Evolutionary conservation across 2,113 vertebrate species (phyloP), one percentile per base, ranked within the genome.

Genomic region (Pongo pygmaeus): DNA sequence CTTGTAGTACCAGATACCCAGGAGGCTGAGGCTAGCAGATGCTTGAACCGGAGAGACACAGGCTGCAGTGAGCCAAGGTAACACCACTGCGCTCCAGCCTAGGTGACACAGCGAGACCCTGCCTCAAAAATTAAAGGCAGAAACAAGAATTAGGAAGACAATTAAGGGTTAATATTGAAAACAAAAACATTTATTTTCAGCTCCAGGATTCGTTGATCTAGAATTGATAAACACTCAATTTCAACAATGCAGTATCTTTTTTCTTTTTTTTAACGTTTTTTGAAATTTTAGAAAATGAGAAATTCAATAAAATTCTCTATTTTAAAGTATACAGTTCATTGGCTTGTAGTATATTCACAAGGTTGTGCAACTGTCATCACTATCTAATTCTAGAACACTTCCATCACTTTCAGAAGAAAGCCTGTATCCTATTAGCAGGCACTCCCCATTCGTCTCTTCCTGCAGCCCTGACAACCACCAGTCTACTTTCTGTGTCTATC

Each of bases 301-400:
- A 77, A 57, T n/a, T 91, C 55, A 57, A 72, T 23, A 74, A 84
- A 79, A 95, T 25, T 43, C 61, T 20, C 32, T 43, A 75, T 69
- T 55, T 92, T 85, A 35, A 96, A 94, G 38, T 59, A 16, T 77
- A 55, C 8, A 78, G 48, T 30, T 84, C 46, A 55, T n/a, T 40
- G 27, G 46, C 27, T 89, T 91, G 78, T 69, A 70, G 16, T 72
- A 84, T 23, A 38, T 25, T 87, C 16, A 89, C 35, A 83, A 81
- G 18, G 38, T 3, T 43, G 23, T 40, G 17, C 64, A 85, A 55
- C 6, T n/a, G 30, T 59, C 72, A 59, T 40, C 57, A 30, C 40
- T 55, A 84, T 38, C 59, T 86, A 67, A 97, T 79, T 81, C 57
- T 50, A 64, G 79, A 88, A 91, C 30, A 93, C 52, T 92, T 52